Evolutionary conservation across 2,113 vertebrate species (phyloP), one percentile per base, ranked within the genome.

Genomic region (Tretioscincus oriximinensis): DNA sequence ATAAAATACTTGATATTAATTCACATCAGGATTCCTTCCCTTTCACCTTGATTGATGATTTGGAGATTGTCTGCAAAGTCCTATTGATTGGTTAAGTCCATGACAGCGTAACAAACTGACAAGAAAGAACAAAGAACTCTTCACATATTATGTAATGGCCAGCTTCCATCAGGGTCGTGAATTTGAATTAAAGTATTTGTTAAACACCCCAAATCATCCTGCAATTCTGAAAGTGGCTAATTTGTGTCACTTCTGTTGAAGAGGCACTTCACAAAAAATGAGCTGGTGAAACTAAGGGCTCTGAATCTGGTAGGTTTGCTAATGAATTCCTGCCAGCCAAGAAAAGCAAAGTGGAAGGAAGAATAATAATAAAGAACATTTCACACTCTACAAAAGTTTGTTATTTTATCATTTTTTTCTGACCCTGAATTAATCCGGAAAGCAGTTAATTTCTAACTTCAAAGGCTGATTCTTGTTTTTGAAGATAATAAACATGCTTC

Each of bases 401-500:
- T 14, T 11, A 0, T 47, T 65, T 66, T 77, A 35, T 66, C 73
- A 35, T 29, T 63, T 64, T 14, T 26, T 18, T 49, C 16, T 63
- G 65, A 81, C 66, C 35, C 45, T 84, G 61, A 76, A 76, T 73
- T 84, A 73, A 41, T 79, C 10, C 1, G 24, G 26, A 77, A 84
- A 85, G 35, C 71, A 64, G 60, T 73, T 88, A 73, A 81, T 88
- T 74, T n/a, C 70, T 58, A 71, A 72, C 82, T 84, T 76, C 70
- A 81, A 78, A 71, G 24, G 5, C 75, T 83, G 77, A 60, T 2
- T 68, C 76, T 31, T 80, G 29, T 78, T 86, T 82, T 68, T 22
- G 78, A 80, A 84, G 86, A 82, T 82, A 80, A 81, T 85, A 86
- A 88, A 89, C n/a, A 78, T 1, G 78, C 81, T 73, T 81, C 70